These are phyloP conservation scores for Pristiophorus japonicus DNA, from an alignment of 2,113 vertebrate species.

Conservation along the genomic window DNA sequence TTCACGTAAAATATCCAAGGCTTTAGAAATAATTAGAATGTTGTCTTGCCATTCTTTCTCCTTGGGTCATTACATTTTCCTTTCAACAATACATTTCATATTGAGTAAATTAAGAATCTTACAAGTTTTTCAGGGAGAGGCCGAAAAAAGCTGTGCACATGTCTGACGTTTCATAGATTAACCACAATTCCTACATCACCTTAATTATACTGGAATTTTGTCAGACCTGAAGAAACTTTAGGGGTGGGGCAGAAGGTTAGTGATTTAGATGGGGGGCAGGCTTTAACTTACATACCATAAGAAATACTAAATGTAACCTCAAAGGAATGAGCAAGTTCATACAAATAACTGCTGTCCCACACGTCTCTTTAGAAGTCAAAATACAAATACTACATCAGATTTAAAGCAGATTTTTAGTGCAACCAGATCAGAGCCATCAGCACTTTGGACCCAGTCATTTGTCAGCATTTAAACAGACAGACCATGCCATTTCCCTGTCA, in stretches of 20 bases:
- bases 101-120: neutral
- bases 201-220: neutral
- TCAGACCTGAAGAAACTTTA: neutral
- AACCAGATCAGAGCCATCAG: conserved; percentile 8
- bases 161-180: neutral
- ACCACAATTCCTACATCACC: neutral
- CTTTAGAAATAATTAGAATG: neutral
- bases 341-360: neutral
- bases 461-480: conserved; percentile 24
- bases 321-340: conserved; percentile 5
- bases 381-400: conserved; percentile 10
- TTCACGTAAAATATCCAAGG: neutral
- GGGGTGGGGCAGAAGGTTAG: neutral
- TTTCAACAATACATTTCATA: neutral
- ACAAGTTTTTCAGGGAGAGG: neutral
- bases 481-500: conserved; percentile 7
- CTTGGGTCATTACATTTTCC: neutral
- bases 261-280: conserved; percentile 1
- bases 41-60: neutral
- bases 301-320: neutral
- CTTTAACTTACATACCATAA: neutral
- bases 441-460: conserved; percentile 18
- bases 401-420: conserved; percentile 15
- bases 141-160: neutral
- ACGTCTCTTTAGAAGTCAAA: neutral